These are phyloP conservation scores for Nipponia nippon DNA, from an alignment of 2,113 vertebrate genomes.

Conservation along the genomic window DNA sequence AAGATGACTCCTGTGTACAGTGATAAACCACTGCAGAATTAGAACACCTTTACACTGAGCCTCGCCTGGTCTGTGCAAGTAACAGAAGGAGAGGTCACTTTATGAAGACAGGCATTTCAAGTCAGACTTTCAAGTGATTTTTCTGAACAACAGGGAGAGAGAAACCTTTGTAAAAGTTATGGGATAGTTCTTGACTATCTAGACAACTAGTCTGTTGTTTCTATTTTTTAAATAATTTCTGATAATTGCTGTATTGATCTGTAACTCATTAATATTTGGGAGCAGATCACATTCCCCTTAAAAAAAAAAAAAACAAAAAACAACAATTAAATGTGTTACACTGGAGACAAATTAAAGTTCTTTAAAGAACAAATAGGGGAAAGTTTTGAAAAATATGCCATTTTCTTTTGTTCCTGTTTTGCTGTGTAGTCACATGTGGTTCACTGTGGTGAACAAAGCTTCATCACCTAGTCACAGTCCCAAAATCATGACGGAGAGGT, in stretches of 20 bases:
- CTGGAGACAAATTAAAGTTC: not conserved
- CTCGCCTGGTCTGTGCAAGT: not conserved
- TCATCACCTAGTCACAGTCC: not conserved
- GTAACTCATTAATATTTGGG: not conserved
- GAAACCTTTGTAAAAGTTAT: not conserved
- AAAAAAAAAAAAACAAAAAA: not conserved
- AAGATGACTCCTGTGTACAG: accelerated
- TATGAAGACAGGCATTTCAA: no score
- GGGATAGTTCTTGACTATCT: not conserved
- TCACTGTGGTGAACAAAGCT: not conserved
- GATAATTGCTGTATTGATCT: not conserved
- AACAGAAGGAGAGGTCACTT: not conserved
- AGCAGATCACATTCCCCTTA: not conserved
- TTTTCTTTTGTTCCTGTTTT: not conserved
- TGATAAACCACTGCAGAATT: not conserved
- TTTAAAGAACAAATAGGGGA: not conserved
- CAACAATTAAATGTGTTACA: not conserved
- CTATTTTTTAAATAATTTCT: not conserved
- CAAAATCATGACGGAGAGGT: not conserved
- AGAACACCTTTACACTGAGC: not conserved
- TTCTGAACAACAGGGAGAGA: not conserved
- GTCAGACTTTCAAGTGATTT: not conserved
- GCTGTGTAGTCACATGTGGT: not conserved
- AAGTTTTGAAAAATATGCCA: not conserved
- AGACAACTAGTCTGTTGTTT: not conserved